Evolutionary conservation across 2,797 vertebrate genomes (phyloP), one percentile per base, ranked within the genome.

Genomic region (Antrozous pallidus): DNA sequence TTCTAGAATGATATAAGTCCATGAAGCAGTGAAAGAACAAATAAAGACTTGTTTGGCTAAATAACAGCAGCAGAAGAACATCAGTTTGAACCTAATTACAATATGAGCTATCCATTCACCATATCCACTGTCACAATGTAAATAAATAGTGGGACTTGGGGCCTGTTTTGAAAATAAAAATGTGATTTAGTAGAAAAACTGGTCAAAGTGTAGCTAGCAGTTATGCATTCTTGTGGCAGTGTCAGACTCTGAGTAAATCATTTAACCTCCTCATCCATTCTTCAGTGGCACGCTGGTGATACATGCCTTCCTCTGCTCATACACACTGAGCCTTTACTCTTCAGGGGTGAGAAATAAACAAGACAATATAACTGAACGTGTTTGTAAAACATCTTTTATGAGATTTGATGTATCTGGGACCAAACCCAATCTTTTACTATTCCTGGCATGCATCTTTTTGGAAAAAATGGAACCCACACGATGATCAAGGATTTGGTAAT

Each of bases 331-430:
- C 18, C 28, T 49, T 88, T 51, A 56, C 20, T 86, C 45, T 73
- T 75, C 51, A 84, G 63, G 11, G n/a, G 54, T 85, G 51, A 95
- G 36, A 93, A 71, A 90, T 47, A 93, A 95, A 85, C 51, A 89
- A 56, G 65, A 91, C 77, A 80, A 82, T 38, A 7, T 22, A 79
- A 70, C 20, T 65, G 45, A 69, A 69, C 28, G 12, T 45, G 75
- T 61, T 90, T 90, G 4, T 24, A 90, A 97, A 95, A 85, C 54
- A 92, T 86, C 51, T 67, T 92, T 95, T 67, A 83, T 77, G 88
- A 82, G 28, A 84, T 82, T 47, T 95, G 85, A 96, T 83, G 31
- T 82, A 95, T 96, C 94, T 88, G 63, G 90, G 88, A 83, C 58
- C 74, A 96, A 83, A 88, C n/a, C 74, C 81, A 92, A 7, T 58